These are phyloP conservation scores for Ophioninae sp. DNA, from an alignment of 2,888 invertebrate genomes.

Conservation along the genomic window DNA sequence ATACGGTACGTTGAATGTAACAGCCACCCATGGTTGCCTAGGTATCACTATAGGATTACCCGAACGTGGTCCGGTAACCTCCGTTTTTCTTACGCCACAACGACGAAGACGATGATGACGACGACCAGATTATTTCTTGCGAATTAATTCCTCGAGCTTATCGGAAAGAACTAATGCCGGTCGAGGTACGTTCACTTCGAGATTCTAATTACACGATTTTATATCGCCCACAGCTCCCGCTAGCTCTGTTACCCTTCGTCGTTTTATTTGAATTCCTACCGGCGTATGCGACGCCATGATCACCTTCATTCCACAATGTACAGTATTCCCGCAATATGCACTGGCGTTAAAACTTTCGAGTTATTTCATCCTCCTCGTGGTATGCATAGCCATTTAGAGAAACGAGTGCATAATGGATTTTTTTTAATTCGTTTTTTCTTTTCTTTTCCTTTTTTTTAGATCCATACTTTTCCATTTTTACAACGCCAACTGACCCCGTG, in stretches of 20 bases:
- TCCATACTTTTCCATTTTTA: constrained; percentile 7
- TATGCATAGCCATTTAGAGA: constrained; percentile 27
- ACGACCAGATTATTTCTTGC: constrained; percentile 63
- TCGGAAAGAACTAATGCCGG: constrained; percentile 42
- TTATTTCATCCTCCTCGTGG: constrained; percentile 28
- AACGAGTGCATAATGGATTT: constrained; percentile 20
- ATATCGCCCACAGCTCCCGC: constrained; percentile 59
- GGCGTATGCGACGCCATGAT: constrained; percentile 11
- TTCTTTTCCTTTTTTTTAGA: neutral
- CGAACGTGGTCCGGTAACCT: constrained; percentile 34
- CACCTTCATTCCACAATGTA: constrained; percentile 21
- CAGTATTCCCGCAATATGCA: constrained; percentile 4
- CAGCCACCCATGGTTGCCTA: constrained; percentile 9
- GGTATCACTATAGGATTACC: constrained; percentile 17
- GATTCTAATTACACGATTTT: constrained; percentile 67
- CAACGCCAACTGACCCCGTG: neutral
- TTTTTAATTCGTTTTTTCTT: no score
- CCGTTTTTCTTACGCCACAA: constrained; percentile 37
- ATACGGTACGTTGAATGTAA: constrained; percentile 12
- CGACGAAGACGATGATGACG: constrained; percentile 36
- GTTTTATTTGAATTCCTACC: constrained; percentile 54
- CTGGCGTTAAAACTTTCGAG: constrained; percentile 18
- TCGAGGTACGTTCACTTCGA: constrained; percentile 56
- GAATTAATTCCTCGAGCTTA: constrained; percentile 62
- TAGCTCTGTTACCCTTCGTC: constrained; percentile 51